A percentile compares a stretch with the other conserved stretches of the same genome.
Evolutionary conservation across 2,797 vertebrate genomes (phyloP).

Genomic region (Channallabes apus): DNA sequence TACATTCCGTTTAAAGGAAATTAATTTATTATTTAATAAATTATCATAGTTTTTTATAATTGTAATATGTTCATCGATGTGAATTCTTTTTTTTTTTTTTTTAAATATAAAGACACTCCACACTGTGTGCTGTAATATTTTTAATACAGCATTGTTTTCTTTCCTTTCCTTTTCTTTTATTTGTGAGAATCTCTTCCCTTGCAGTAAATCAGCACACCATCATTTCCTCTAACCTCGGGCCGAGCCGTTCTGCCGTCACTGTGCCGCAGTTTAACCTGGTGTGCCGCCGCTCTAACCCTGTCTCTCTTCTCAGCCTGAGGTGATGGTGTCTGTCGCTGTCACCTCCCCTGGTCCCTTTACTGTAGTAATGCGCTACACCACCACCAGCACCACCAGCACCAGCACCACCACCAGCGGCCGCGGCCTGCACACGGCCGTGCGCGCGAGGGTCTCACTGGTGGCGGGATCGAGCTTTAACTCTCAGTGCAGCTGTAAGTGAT

Average conservation of each 20-base stretch:
- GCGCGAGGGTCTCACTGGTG: slow-evolving; percentile 78
- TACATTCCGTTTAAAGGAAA: neutral
- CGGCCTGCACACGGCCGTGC: slow-evolving; percentile 67
- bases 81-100: no score
- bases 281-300: slow-evolving; percentile 64
- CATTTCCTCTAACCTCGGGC: neutral
- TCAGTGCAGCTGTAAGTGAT: slow-evolving; percentile 85
- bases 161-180: neutral
- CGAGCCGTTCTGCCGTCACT: neutral
- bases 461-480: slow-evolving; percentile 77
- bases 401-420: no score
- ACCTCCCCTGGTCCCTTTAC: slow-evolving; percentile 80
- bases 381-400: no score
- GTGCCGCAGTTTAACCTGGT: neutral
- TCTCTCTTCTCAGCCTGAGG: slow-evolving; percentile 81
- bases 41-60: no score
- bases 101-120: neutral
- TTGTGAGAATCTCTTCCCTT: neutral
- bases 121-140: neutral
- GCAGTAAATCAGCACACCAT: neutral
- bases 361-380: slow-evolving; percentile 77
- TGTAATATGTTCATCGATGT: no score
- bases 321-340: slow-evolving; percentile 77
- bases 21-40: no score
- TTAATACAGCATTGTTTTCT: neutral